Conservation (phyloP, 2,113 vertebrate species). For the Tetrax tetrax region DNA sequence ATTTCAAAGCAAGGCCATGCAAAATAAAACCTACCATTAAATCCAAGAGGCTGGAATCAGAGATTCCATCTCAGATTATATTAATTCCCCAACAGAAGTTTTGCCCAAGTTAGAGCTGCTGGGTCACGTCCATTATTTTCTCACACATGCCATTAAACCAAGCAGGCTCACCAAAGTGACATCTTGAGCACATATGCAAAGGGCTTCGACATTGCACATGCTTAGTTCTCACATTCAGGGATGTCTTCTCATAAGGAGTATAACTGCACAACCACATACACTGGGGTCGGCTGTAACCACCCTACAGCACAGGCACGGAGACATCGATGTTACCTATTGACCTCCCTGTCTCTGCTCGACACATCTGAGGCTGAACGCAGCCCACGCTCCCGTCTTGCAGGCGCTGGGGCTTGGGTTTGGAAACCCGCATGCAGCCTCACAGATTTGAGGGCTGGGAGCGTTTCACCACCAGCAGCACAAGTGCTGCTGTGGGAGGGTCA, state of each 20-base stretch:
- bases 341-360: not conserved
- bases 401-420: not conserved
- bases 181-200: not conserved
- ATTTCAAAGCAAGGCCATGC: conserved; percentile 12
- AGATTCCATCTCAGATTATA: conserved; percentile 45
- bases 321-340: rapidly evolving
- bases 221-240: not conserved
- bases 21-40: conserved; percentile 46
- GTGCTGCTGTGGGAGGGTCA: not conserved
- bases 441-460: not conserved
- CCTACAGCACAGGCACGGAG: not conserved
- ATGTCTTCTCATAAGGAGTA: not conserved
- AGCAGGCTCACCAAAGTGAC: not conserved
- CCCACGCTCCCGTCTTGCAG: not conserved
- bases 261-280: not conserved
- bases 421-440: not conserved
- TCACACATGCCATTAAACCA: not conserved
- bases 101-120: not conserved
- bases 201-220: not conserved
- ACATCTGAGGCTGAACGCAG: not conserved
- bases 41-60: not conserved
- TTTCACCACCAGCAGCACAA: not conserved
- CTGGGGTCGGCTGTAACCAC: not conserved
- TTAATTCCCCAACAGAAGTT: not conserved
- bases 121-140: conserved; percentile 17